Percentiles rank a stretch among this genome's conserved stretches.
Conservation (phyloP, 1,140 invertebrate species). For the Belonocnema kinseyi region DNA sequence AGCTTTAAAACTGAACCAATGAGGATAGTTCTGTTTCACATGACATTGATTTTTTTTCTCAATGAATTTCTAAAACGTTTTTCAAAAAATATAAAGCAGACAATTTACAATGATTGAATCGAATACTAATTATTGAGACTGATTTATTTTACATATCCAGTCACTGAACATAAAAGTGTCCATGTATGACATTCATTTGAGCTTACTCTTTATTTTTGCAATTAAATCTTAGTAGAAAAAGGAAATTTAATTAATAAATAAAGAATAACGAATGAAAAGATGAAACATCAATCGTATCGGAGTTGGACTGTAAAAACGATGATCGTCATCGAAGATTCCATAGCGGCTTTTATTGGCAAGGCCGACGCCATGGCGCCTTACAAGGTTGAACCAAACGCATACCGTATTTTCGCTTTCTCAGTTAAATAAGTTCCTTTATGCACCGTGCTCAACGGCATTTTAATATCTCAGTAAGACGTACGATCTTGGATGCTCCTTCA, state of each 20-base stretch:
- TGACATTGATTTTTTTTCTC: too few species aligned
- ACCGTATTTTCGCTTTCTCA: conserved; percentile 54
- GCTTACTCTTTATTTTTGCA: neutral
- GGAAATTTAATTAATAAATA: neutral
- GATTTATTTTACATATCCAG: too few species aligned
- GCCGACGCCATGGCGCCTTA: conserved; percentile 66
- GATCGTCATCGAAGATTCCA: conserved; percentile 44
- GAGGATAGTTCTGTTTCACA: too few species aligned
- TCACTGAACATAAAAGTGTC: neutral
- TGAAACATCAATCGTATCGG: conserved; percentile 3
- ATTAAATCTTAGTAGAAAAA: neutral
- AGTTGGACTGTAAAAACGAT: conserved; percentile 1
- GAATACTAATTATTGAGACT: too few species aligned
- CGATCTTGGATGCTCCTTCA: conserved; percentile 19
- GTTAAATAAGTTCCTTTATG: conserved; percentile 33
- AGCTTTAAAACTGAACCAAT: too few species aligned
- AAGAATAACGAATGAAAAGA: conserved; percentile 4
- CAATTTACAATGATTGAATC: too few species aligned
- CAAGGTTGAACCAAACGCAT: conserved; percentile 55
- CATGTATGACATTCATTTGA: neutral
- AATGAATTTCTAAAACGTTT: too few species aligned
- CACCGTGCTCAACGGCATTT: conserved; percentile 19
- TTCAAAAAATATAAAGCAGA: too few species aligned
- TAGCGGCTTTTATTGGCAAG: conserved; percentile 57
- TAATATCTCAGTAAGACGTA: conserved; percentile 25